phyloP scores from a whole-genome alignment of 2,797 vertebrate species.

The Pseudochirops cupreus region DNA sequence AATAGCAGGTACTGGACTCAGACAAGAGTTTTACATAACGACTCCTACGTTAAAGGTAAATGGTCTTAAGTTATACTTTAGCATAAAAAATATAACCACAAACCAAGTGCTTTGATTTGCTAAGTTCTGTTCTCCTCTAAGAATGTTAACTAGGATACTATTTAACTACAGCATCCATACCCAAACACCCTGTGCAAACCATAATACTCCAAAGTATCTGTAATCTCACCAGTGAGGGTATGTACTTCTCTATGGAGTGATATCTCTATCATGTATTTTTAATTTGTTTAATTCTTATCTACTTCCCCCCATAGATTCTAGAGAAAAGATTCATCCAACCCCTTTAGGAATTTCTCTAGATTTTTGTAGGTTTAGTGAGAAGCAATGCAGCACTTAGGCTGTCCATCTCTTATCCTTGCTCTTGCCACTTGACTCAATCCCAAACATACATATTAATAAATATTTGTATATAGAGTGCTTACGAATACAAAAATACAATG shows the following conservation, averaged over 20 bases:
- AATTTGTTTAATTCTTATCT: not conserved
- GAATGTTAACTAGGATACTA: not conserved
- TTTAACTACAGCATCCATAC: not conserved
- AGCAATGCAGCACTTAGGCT: not conserved
- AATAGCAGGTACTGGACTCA: not conserved
- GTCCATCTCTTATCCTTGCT: not conserved
- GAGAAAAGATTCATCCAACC: not conserved
- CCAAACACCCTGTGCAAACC: not conserved
- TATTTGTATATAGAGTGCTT: not conserved
- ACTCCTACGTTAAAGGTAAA: not conserved
- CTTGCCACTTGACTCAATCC: not conserved
- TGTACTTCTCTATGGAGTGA: not conserved
- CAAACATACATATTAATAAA: not conserved
- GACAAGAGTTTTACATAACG: not conserved
- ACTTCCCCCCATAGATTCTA: not conserved
- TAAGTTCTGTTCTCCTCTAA: not conserved
- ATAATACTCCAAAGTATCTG: not conserved
- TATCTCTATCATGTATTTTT: not conserved
- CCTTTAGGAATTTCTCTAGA: not conserved
- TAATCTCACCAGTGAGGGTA: not conserved
- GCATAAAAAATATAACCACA: not conserved
- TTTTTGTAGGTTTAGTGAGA: not conserved
- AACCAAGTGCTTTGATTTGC: not conserved
- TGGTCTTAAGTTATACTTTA: not conserved
- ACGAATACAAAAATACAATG: not conserved